These are phyloP conservation scores for Anguilla anguilla DNA, from an alignment of 2,797 vertebrate genomes.

Conservation along the genomic window DNA sequence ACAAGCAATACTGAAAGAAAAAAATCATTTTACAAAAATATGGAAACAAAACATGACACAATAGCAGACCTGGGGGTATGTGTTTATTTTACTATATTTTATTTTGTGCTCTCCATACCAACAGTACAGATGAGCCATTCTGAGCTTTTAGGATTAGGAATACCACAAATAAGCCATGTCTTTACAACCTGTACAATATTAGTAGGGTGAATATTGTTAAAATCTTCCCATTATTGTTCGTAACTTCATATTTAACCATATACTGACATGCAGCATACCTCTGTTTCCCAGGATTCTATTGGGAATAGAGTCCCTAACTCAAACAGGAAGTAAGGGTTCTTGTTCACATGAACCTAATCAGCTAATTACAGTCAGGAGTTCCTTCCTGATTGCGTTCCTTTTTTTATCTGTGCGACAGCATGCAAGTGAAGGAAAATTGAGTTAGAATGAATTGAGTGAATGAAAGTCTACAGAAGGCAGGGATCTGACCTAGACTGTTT, in stretches of 20 bases:
- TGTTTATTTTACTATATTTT: neutral
- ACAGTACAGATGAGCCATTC: neutral
- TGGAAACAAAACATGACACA: neutral
- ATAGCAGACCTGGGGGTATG: neutral
- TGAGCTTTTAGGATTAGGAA: neutral
- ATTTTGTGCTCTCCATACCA: neutral
- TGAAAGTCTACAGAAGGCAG: neutral
- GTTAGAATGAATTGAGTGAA: neutral
- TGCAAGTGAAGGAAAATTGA: neutral
- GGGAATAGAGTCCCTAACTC: neutral
- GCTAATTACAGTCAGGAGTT: constrained; percentile 25
- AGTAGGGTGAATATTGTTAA: neutral
- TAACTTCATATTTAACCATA: neutral
- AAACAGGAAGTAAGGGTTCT: constrained; percentile 22
- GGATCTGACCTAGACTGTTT: neutral
- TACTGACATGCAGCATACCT: neutral
- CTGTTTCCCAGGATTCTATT: neutral
- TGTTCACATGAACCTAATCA: constrained; percentile 24
- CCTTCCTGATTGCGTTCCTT: neutral
- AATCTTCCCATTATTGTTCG: neutral
- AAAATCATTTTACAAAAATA: too few species aligned
- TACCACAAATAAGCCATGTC: neutral
- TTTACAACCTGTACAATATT: neutral
- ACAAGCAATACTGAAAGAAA: neutral
- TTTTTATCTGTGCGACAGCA: neutral